A percentile compares a stretch with the other conserved stretches of the same genome.
These are phyloP conservation scores for Pasiphila rectangulata DNA, from an alignment of 2,888 invertebrate species.

Conservation along the genomic window DNA sequence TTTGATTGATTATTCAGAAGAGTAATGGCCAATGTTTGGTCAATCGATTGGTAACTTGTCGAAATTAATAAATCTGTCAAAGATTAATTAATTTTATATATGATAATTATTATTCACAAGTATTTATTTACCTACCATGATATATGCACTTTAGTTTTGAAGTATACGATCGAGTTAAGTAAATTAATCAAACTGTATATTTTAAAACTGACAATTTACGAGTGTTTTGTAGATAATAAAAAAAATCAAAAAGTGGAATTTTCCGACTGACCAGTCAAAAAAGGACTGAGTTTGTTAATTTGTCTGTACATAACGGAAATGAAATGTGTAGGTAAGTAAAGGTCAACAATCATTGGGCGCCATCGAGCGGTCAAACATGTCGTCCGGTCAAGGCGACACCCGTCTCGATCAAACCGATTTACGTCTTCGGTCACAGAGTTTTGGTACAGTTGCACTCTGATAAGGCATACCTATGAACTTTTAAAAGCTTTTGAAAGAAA, in stretches of 20 bases:
- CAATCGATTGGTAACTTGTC: no score
- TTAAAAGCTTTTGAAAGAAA: no score
- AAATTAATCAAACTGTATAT: neutral
- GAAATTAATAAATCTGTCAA: no score
- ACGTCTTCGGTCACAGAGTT: conserved; percentile 9
- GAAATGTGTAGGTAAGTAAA: conserved; percentile 49
- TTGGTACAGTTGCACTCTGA: conserved; percentile 10
- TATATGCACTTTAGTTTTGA: no score
- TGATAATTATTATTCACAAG: no score
- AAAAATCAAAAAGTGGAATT: conserved; percentile 22
- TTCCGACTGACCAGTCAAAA: conserved; percentile 32
- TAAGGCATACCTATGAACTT: conserved; percentile 3
- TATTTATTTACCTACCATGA: no score
- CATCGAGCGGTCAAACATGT: conserved; percentile 47
- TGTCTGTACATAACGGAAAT: conserved; percentile 59
- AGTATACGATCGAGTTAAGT: no score
- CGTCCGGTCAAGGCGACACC: conserved; percentile 56
- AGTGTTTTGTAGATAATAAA: neutral
- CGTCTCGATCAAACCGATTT: conserved; percentile 46
- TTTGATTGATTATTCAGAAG: no score
- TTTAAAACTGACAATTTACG: neutral
- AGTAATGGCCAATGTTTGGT: no score
- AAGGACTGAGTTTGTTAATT: conserved; percentile 31
- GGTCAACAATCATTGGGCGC: conserved; percentile 53
- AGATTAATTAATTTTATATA: no score